Evolutionary conservation across 2,888 invertebrate species (phyloP).

Genomic region (Ganaspis brasiliensis): DNA sequence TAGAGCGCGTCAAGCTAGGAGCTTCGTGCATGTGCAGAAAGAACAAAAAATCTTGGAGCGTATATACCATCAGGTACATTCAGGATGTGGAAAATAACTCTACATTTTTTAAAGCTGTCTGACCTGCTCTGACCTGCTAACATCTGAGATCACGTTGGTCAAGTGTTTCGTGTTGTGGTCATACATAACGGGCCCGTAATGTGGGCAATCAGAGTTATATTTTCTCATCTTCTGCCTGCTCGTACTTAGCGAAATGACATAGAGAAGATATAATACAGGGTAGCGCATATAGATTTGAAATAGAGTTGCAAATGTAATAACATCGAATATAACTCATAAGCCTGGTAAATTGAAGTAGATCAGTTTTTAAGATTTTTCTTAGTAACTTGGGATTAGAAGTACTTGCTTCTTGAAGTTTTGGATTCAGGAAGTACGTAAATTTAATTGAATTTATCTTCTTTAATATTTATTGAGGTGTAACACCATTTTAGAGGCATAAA

Average conservation of each 20-base stretch:
- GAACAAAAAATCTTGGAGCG: background rate
- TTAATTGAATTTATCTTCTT: no score
- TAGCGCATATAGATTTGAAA: background rate
- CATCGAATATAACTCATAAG: background rate
- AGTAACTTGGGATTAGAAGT: no score
- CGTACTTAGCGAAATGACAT: constrained; percentile 17
- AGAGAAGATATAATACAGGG: background rate
- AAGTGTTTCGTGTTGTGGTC: constrained; percentile 34
- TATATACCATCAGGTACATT: background rate
- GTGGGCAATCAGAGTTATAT: constrained; percentile 27
- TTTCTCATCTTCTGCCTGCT: constrained; percentile 20
- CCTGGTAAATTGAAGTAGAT: background rate
- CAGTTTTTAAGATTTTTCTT: background rate
- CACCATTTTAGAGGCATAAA: no score
- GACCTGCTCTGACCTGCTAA: constrained; percentile 33
- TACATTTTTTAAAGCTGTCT: background rate
- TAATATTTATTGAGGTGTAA: no score
- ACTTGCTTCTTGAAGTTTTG: no score
- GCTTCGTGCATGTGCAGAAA: background rate
- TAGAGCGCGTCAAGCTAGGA: no score
- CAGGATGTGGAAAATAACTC: constrained; percentile 9
- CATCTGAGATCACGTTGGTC: constrained; percentile 31
- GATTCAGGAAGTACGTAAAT: no score
- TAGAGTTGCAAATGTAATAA: background rate
- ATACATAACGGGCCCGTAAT: constrained; percentile 18